phyloP scores from a whole-genome alignment of 2,113 vertebrate genomes.

The Paraplagusia blochii region DNA sequence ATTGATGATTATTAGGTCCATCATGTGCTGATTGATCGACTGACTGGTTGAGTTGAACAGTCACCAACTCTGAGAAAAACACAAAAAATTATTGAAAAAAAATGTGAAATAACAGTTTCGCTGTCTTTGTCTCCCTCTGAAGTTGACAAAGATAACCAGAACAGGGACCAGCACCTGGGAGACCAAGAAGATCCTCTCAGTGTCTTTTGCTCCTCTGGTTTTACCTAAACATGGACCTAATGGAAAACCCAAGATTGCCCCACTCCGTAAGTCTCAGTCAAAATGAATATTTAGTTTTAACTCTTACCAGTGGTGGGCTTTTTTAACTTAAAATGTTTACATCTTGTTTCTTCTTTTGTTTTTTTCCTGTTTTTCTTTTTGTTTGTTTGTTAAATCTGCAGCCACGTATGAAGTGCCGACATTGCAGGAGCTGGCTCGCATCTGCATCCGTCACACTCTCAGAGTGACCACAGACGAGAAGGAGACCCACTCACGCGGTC shows the following conservation, averaged over 20 bases:
- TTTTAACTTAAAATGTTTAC: too few species aligned
- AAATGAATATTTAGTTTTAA: too few species aligned
- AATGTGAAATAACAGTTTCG: too few species aligned
- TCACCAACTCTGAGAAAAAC: neutral
- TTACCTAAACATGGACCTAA: constrained; percentile 83
- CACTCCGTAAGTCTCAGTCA: constrained; percentile 85
- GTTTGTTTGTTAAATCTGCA: constrained; percentile 39
- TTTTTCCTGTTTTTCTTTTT: neutral
- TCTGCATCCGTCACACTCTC: constrained; percentile 89
- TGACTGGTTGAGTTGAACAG: too few species aligned
- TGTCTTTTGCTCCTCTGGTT: constrained; percentile 95
- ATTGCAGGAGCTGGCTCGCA: constrained; percentile 89
- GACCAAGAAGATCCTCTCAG: constrained; percentile 97
- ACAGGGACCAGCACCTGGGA: constrained; percentile 89
- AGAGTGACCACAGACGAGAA: constrained; percentile 70
- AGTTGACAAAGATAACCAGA: constrained; percentile 96
- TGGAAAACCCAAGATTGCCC: constrained; percentile 78
- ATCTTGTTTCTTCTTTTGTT: neutral
- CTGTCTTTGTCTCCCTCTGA: constrained; percentile 6
- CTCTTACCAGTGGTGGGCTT: too few species aligned
- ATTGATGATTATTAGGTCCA: too few species aligned
- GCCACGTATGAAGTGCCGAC: constrained; percentile 86
- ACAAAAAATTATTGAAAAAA: too few species aligned
- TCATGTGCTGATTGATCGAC: too few species aligned
- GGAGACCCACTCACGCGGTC: constrained; percentile 51